Base-by-base conservation (phyloP, 2,797 vertebrate species). In the Bucorvus abyssinicus region DNA sequence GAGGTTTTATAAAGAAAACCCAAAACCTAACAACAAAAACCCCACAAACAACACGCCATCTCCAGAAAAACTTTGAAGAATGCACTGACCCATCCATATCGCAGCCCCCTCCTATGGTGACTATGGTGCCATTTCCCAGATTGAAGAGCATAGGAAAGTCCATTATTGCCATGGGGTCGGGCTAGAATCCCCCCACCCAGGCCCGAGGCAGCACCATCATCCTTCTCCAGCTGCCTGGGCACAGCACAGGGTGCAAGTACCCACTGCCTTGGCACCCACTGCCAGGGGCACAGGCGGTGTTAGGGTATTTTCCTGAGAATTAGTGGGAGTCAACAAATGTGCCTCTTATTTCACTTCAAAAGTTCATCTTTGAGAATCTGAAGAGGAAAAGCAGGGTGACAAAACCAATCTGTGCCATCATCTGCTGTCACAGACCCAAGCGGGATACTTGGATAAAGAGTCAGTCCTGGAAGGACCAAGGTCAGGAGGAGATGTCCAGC, bases 401-500 rank as follows among this genome's bases (percentile, higher is more conserved):
- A 47, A 65, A 79, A 22, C 6, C 50, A 21, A 22, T 7, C 38
- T 11, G 7, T n/a, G 9, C 1, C 5, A 14, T 23, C 24, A 14
- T 32, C 53, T 4, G 10, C 45, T 23, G 6, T 36, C 50, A 12
- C 0, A 1, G 73, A 53, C n/a, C 24, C 40, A 34, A 38, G 38
- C 38, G 50, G 0, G 6, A 21, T 18, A 12, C 64, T 20, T 3
- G 0, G 16, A 30, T 22, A 30, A 64, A 52, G 10, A 0, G 4
- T 10, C 38, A 11, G 15, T 18, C 29, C 53, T 18, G 22, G 4
- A 53, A 49, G 63, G 20, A 42, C 7, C 57, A 10, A 30, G 63
- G 18, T 3, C 42, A 45, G 34, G 32, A 89, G 34, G 34, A n/a
- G 14, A 16, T 2, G 9, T 7, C 40, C 89, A 57, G 3, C 9